Base-by-base conservation (phyloP, 2,113 vertebrate species). In the Sitta europaea region DNA sequence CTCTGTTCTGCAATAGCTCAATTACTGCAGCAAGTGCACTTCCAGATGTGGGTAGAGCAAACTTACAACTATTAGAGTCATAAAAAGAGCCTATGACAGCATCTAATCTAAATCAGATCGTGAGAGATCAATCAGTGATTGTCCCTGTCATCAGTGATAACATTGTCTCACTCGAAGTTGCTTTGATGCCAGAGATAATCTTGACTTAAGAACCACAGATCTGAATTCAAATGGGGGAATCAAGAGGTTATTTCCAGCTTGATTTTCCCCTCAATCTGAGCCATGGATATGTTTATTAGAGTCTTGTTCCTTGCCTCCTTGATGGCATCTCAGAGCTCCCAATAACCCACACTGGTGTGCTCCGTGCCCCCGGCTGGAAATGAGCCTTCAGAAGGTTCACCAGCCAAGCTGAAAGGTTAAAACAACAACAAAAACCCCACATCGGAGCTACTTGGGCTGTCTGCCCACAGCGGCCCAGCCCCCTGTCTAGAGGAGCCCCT, bases 101-200 rank as follows among this genome's bases (percentile, higher is more conserved):
- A 22, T 90, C 88, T 94, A 70, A 94, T 83, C 81, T 94, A 66
- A 96, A 90, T 93, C 82, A 83, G 66, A 72, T 83, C 28, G 9
- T 94, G 87, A 67, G 91, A 66, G 93, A 87, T 92, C 80, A 91
- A 23, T 96, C 88, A 66, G 77, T 51, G 96, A 70, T 82, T 96
- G 86, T 68, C 81, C 45, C 42, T 50, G 12, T 62, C 85, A 86
- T 95, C 92, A 86, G 51, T 13, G 55, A 43, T 86, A 79, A 65
- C 62, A 35, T 61, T 13, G 1, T 38, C 84, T 94, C 40, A 8
- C 67, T 80, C 59, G 14, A 33, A 66, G 50, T 45, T 80, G 62
- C 92, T 88, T 88, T 74, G 88, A 79, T 80, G 90, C 63, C 38
- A 20, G 67, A 86, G 71, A 35, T 50, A 73, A 83, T 62, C 29